These are phyloP conservation scores for Calcarius ornatus DNA, from an alignment of 2,113 vertebrate species.

Conservation along the genomic window DNA sequence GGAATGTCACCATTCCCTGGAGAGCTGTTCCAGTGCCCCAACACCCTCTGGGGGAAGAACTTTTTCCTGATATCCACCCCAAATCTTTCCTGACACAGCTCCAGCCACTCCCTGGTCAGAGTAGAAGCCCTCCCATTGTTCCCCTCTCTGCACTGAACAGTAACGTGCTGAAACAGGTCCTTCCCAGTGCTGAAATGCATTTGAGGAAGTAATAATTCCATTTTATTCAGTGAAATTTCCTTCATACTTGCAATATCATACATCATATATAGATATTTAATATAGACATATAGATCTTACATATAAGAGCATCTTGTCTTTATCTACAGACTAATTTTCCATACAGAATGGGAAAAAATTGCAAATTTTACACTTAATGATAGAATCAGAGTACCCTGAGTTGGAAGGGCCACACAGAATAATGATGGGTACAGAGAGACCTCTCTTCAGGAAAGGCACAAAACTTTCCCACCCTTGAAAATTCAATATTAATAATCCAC, in stretches of 20 bases:
- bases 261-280: background rate
- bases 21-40: fast-evolving
- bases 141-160: fast-evolving
- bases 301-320: background rate
- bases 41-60: fast-evolving
- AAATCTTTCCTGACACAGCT: background rate
- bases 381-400: background rate
- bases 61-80: fast-evolving
- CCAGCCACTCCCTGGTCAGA: background rate
- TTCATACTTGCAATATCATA: background rate
- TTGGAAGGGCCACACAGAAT: background rate
- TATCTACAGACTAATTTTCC: background rate
- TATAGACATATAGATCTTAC: background rate
- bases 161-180: fast-evolving
- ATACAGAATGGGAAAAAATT: background rate
- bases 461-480: background rate
- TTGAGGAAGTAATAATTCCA: background rate
- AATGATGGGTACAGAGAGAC: background rate
- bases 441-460: background rate
- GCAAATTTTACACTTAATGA: background rate
- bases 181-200: background rate
- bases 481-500: background rate
- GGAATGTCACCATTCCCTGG: background rate
- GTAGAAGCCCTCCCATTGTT: background rate
- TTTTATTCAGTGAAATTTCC: background rate